Base-by-base conservation (phyloP, 2,888 invertebrate genomes). In the Lasiommata megera region DNA sequence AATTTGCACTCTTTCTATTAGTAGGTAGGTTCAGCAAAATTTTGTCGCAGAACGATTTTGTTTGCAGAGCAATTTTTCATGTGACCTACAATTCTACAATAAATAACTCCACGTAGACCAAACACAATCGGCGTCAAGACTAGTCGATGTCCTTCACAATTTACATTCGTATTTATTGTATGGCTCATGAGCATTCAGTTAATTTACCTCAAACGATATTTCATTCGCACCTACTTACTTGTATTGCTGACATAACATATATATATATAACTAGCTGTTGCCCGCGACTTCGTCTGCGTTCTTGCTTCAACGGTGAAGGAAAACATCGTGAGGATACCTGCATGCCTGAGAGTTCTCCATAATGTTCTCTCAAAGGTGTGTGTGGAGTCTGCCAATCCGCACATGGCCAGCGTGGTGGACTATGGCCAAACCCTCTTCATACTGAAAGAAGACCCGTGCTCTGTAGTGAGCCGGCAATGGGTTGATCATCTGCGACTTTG, bases 141-240 rank as follows among this genome's bases (percentile, higher is more conserved):
- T 43, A 43, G 28, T 31, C 7, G 38, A 1, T 28, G 50, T 29
- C 50, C 50, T 51, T 51, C 50, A 9, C 50, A 28, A 37, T 11
- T 12, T 38, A 18, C 28, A 38, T 38, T 50, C 38, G 14, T 51
- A 16, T 51, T 51, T 51, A 51, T 38, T 51, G 38, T 51, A 51
- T 51, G 50, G 50, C 38, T 50, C 50, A 12, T 28, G 37, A 51
- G 28, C 50, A 38, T 14, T 17, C 12, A 18, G 18, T 36, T 48
- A 12, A 8, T 48, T 31, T 34, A 17, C 17, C 16, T 11, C 16
- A 14, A 14, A 6, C 7, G 1, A 11, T 31, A 23, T 31, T 31
- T 31, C 41, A 23, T 23, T 8, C 3, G 23, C 23, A 23, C 23
- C 23, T 23, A 3, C 23, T 23, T 23, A 23, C 23, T n/a, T n/a